Conservation (phyloP, 2,113 vertebrate species). For the Micronycteris hirsuta region DNA sequence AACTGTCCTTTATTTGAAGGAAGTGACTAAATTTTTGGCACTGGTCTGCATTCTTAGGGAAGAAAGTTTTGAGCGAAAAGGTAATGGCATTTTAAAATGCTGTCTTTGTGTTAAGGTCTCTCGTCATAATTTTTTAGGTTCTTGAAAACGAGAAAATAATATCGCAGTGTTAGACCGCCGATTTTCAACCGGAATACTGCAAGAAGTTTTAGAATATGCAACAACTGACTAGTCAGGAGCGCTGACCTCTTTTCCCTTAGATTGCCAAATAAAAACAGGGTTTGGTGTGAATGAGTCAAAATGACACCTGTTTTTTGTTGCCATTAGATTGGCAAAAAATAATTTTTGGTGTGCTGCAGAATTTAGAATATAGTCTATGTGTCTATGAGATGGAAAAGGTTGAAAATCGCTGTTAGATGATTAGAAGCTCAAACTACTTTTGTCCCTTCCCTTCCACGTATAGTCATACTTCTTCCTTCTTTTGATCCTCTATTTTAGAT, state of each 20-base stretch:
- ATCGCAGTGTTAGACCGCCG: background rate
- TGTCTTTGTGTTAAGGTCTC: background rate
- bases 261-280: background rate
- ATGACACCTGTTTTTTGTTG: background rate
- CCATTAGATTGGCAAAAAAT: background rate
- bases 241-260: background rate
- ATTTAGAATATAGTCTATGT: background rate
- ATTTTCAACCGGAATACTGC: background rate
- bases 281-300: background rate
- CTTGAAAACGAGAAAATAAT: constrained; percentile 26
- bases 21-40: constrained; percentile 98
- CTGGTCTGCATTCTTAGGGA: constrained; percentile 99
- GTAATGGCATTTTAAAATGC: constrained; percentile 76
- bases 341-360: background rate
- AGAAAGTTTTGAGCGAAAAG: constrained; percentile 99
- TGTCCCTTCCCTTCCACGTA: background rate
- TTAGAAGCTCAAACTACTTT: background rate
- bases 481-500: background rate
- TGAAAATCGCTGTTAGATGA: background rate
- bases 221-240: background rate
- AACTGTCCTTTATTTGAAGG: constrained; percentile 98
- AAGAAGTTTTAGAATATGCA: background rate
- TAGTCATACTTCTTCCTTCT: background rate
- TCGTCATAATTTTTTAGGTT: constrained; percentile 24
- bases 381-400: background rate